phyloP scores from a whole-genome alignment of 2,888 invertebrate species.

The Notocelia uddmanniana region DNA sequence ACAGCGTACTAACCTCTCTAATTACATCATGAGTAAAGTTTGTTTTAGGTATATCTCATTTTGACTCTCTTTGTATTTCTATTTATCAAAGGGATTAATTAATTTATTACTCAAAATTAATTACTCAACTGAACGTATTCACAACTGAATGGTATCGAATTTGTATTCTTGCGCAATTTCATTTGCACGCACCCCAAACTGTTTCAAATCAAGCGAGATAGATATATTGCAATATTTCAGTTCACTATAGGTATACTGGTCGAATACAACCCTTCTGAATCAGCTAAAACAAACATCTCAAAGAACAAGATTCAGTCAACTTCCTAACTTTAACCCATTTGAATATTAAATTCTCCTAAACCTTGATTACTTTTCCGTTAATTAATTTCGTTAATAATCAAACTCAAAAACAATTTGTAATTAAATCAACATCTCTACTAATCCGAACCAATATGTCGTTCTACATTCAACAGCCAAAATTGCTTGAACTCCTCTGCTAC shows the following conservation, averaged over 20 bases:
- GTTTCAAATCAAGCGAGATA: too few relatives aligned
- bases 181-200: not conserved
- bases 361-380: not conserved
- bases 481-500: not conserved
- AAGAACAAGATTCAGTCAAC: conserved; percentile 5
- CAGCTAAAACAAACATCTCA: conserved; percentile 11
- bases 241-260: not conserved
- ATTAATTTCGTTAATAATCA: conserved; percentile 13
- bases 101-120: too few relatives aligned
- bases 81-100: not conserved
- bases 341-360: conserved; percentile 9
- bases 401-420: conserved; percentile 5
- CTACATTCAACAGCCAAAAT: conserved; percentile 13
- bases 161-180: not conserved
- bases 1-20: not conserved
- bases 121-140: not conserved
- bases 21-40: not conserved
- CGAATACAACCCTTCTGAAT: not conserved
- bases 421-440: conserved; percentile 14
- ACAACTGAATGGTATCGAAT: not conserved
- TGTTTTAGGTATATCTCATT: not conserved
- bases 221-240: not conserved
- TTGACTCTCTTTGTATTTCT: not conserved
- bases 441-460: conserved; percentile 30
- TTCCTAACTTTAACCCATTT: not conserved